Evolutionary conservation across 2,113 vertebrate genomes (phyloP).

Genomic region (Pelmatolapia mariae): DNA sequence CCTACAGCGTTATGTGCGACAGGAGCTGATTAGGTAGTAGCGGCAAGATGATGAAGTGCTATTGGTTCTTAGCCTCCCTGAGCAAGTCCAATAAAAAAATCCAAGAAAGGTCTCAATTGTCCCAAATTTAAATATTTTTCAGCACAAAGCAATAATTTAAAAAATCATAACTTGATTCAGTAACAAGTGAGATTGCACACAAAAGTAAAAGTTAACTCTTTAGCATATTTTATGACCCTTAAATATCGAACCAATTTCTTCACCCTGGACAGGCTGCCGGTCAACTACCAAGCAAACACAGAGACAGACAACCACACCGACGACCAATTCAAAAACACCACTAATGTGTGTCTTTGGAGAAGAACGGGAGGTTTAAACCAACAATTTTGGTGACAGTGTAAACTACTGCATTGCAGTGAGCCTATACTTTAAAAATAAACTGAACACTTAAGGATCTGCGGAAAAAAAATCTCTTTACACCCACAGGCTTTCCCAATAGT

Average conservation of each 20-base stretch:
- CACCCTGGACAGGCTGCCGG: fast-evolving
- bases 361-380: neutral
- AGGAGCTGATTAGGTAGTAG: neutral
- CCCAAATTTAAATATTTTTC: neutral
- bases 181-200: neutral
- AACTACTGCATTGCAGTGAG: neutral
- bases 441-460: neutral
- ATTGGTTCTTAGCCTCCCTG: neutral
- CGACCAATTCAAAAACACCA: neutral
- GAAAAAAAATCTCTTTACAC: neutral
- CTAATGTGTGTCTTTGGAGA: neutral
- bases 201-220: neutral
- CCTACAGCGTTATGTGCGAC: neutral
- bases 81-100: neutral
- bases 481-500: neutral
- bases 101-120: neutral
- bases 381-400: neutral
- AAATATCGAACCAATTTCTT: fast-evolving
- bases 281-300: neutral
- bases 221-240: neutral
- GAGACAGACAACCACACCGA: neutral
- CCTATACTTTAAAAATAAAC: neutral
- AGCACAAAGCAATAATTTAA: fast-evolving
- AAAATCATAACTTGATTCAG: neutral
- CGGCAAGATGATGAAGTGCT: neutral